Conservation (phyloP, 2,113 vertebrate species). For the Ammospiza caudacuta region DNA sequence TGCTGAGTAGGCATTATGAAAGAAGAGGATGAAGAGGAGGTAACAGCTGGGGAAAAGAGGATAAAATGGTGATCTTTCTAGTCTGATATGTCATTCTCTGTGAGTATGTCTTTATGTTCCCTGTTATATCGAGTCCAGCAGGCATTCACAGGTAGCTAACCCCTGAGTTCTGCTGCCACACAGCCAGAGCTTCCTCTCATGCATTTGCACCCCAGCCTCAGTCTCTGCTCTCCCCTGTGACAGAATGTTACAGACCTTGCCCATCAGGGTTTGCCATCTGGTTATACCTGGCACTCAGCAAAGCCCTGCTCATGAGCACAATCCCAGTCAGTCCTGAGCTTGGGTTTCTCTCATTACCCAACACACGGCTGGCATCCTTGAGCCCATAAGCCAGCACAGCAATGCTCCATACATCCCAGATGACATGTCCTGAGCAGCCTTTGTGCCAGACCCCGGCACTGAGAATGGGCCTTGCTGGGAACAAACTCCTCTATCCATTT, state of each 20-base stretch:
- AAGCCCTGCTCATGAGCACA: neutral
- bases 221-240: neutral
- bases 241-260: neutral
- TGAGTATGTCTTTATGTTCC: neutral
- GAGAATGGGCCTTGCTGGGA: neutral
- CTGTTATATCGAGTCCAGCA: neutral
- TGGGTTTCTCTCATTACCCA: neutral
- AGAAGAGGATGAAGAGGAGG: neutral
- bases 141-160: neutral
- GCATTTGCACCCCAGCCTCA: neutral
- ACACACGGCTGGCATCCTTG: neutral
- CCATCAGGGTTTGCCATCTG: neutral
- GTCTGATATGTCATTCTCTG: neutral
- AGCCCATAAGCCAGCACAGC: neutral
- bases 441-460: neutral
- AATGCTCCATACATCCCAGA: neutral
- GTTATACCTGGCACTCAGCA: fast-evolving
- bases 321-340: neutral
- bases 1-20: slow-evolving; percentile 20
- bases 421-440: neutral
- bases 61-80: neutral
- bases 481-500: neutral
- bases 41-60: neutral
- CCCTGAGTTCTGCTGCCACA: neutral
- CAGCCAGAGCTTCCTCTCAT: neutral